Percentiles rank a stretch among this genome's conserved stretches.
These are phyloP conservation scores for Vulpes lagopus DNA, from an alignment of 2,113 vertebrate genomes.

Conservation along the genomic window DNA sequence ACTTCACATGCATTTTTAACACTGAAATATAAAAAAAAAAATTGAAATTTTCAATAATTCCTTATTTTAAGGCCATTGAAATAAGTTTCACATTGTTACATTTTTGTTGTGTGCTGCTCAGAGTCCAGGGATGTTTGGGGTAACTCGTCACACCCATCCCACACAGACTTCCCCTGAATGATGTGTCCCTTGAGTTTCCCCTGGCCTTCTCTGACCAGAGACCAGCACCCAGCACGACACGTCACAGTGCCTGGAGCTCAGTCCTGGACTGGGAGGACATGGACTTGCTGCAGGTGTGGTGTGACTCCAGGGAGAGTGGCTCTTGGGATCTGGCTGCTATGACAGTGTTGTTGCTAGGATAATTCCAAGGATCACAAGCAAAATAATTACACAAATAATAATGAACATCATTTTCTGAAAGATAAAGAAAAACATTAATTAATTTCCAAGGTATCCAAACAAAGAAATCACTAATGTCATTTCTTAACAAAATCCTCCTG, in stretches of 20 bases:
- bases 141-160: not conserved
- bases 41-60: constrained; percentile 32
- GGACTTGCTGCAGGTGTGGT: constrained; percentile 39
- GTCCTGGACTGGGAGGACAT: not conserved
- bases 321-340: constrained; percentile 82
- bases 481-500: not conserved
- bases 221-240: not conserved
- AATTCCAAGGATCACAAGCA: constrained; percentile 92
- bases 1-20: constrained; percentile 73
- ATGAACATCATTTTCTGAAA: constrained; percentile 93
- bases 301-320: constrained; percentile 60
- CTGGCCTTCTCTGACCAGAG: not conserved
- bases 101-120: not conserved
- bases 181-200: constrained; percentile 11
- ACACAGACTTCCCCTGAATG: not conserved
- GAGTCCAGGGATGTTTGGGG: constrained; percentile 37
- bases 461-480: not conserved
- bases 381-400: constrained; percentile 89
- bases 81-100: constrained; percentile 35
- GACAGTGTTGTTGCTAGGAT: constrained; percentile 88
- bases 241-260: constrained; percentile 23
- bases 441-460: constrained; percentile 46
- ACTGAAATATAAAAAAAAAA: constrained; percentile 77
- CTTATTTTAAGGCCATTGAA: constrained; percentile 67
- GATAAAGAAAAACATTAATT: constrained; percentile 77